Base-by-base conservation (phyloP, 1,140 invertebrate species). In the Hestina assimilis region DNA sequence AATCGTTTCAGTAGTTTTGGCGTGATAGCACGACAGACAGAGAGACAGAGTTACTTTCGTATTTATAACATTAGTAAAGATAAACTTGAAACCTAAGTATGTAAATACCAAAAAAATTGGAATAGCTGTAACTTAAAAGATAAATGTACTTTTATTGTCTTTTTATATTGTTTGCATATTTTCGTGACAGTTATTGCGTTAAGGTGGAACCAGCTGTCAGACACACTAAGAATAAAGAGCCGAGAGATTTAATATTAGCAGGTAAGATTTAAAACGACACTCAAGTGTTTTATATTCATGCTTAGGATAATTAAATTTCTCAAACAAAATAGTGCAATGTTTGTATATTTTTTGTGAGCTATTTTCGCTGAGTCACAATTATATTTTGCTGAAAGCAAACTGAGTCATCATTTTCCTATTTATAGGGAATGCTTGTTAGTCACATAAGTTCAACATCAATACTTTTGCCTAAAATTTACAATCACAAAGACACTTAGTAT, bases 121-220 rank as follows among this genome's bases (percentile, higher is more conserved):
- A 24, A 4, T 4, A 26, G 24, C 24, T 26, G 24, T 26, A 5
- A 26, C 24, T 5, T 17, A 38, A 17, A 12, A 19, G 15, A 19
- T 38, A 19, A 38, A 38, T n/a, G 15, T 38, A 38, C 19, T 23
- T 11, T 42, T 24, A 21, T 41, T 1, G 17, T 48, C 26, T 48
- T 33, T 9, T 42, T 35, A 26, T 42, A 11, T 15, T 40, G 20
- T 33, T 57, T 48, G 43, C 45, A 42, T 57, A 41, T 48, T 48
- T 57, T 14, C 19, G 24, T 48, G 54, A 57, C 54, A 57, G 54
- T 48, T 57, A 57, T 57, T 57, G 38, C 54, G 35, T 21, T 33
- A 47, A 48, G 54, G 54, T 42, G 54, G 28, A 42, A 48, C 45
- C 31, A 31, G 38, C 45, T 48, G 54, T 48, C 54, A 31, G 33